A percentile compares a stretch with the other conserved stretches of the same genome.
Evolutionary conservation across 2,113 vertebrate genomes (phyloP).

Genomic region (Chaetura pelagica): DNA sequence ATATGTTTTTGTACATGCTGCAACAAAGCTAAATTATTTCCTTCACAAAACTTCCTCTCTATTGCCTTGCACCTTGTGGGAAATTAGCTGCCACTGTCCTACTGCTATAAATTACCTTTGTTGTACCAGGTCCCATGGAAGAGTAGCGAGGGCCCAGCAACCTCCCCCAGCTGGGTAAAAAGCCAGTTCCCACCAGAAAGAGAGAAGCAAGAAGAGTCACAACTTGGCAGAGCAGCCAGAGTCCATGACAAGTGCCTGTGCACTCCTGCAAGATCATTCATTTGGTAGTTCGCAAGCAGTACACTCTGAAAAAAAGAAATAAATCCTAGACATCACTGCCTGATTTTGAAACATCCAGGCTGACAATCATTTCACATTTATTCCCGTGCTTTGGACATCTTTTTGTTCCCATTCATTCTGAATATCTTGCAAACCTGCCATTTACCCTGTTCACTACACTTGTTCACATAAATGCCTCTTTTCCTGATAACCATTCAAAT

Average conservation of each 20-base stretch:
- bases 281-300: neutral
- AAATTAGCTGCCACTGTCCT: neutral
- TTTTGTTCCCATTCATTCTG: neutral
- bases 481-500: neutral
- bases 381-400: neutral
- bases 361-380: neutral
- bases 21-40: neutral
- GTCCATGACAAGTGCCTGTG: neutral
- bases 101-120: neutral
- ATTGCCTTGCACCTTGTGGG: neutral
- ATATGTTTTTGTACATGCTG: neutral
- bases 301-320: neutral
- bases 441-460: neutral
- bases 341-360: neutral
- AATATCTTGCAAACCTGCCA: neutral
- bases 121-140: neutral
- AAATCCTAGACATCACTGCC: neutral
- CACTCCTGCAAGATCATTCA: neutral
- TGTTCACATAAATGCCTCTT: neutral
- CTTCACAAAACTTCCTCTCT: neutral
- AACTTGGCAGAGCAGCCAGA: neutral
- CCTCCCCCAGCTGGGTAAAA: neutral
- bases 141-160: rapidly evolving
- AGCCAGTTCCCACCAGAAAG: neutral
- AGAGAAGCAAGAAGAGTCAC: neutral